Conservation (phyloP, 2,113 vertebrate genomes). For the Okapia johnstoni region DNA sequence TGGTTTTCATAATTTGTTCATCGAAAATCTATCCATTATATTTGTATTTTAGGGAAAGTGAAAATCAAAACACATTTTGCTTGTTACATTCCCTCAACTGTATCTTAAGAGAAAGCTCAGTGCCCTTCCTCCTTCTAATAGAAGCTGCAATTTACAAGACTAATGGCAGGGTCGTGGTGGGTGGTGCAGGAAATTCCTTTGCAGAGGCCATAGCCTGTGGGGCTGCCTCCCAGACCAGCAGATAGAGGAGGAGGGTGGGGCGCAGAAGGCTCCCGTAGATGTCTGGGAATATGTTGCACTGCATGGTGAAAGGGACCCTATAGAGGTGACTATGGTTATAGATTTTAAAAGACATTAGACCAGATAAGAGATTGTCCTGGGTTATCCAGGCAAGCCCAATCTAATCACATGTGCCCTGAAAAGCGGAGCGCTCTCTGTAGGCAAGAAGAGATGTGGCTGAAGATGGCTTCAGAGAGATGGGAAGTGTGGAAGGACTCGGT, state of each 20-base stretch:
- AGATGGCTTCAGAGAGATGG: background rate
- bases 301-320: too few relatives aligned
- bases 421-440: background rate
- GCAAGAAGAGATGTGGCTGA: background rate
- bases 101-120: background rate
- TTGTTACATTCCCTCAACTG: background rate
- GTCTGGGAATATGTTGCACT: accelerated
- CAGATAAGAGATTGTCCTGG: background rate
- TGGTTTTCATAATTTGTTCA: background rate
- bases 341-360: background rate
- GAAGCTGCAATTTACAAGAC: background rate
- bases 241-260: accelerated
- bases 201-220: background rate
- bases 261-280: too few relatives aligned
- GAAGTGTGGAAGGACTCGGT: too few relatives aligned
- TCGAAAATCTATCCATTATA: background rate
- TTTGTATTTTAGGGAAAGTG: background rate
- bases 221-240: too few relatives aligned
- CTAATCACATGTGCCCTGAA: too few relatives aligned
- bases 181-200: background rate
- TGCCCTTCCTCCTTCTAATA: background rate
- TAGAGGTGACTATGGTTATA: too few relatives aligned
- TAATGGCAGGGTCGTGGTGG: accelerated
- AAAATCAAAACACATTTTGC: background rate
- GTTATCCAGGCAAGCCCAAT: accelerated